Evolutionary conservation across 2,888 invertebrate species (phyloP).

Genomic region (Chrysotoxum bicinctum): DNA sequence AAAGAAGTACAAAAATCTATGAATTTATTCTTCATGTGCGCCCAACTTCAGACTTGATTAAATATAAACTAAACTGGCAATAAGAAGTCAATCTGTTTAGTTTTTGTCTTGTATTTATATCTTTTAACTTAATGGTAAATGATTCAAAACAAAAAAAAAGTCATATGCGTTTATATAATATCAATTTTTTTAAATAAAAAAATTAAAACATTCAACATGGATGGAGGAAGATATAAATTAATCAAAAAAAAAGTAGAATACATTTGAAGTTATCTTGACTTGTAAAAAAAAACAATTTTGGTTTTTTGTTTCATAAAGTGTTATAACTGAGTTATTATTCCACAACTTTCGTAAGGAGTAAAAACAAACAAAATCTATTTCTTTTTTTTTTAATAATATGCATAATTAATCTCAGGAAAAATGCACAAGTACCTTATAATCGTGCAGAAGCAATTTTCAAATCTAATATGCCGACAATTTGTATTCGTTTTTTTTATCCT

Average conservation of each 20-base stretch:
- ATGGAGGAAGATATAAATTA: slow-evolving; percentile 65
- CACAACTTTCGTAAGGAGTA: background rate
- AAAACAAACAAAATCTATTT: slow-evolving; percentile 32
- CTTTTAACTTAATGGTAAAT: slow-evolving; percentile 52
- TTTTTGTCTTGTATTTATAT: slow-evolving; percentile 32
- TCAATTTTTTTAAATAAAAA: slow-evolving; percentile 47
- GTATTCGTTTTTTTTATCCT: background rate
- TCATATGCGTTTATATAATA: slow-evolving; percentile 46
- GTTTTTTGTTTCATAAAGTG: background rate
- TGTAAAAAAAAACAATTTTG: background rate
- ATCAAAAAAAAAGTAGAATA: slow-evolving; percentile 33
- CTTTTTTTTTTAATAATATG: background rate
- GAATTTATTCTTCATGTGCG: too few relatives aligned
- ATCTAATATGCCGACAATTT: slow-evolving; percentile 31
- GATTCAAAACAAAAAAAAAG: slow-evolving; percentile 39
- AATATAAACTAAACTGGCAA: background rate
- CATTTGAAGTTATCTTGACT: slow-evolving; percentile 7
- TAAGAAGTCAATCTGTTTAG: slow-evolving; percentile 43
- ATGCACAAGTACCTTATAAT: slow-evolving; percentile 42
- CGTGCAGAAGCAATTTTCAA: slow-evolving; percentile 22
- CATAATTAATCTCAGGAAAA: slow-evolving; percentile 42
- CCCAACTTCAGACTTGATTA: background rate
- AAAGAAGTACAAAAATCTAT: too few relatives aligned
- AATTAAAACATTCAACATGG: slow-evolving; percentile 64
- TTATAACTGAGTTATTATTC: background rate